Conservation (phyloP, 2,888 invertebrate species). For the Ephialtes manifestator region DNA sequence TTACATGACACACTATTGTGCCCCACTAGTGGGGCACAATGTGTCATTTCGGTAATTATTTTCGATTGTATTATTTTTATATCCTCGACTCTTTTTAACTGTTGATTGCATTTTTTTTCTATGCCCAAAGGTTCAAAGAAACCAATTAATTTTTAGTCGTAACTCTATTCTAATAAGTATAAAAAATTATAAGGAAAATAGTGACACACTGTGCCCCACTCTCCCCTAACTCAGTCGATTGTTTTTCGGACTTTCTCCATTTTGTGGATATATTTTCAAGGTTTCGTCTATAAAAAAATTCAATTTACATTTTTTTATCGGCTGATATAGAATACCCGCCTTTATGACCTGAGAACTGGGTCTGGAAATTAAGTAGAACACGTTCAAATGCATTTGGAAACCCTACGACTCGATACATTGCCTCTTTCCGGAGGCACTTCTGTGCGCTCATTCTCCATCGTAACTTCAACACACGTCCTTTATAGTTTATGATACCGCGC, state of each 20-base stretch:
- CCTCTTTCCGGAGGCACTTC: conserved; percentile 27
- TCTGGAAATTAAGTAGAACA: conserved; percentile 30
- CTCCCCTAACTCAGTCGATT: too few relatives aligned
- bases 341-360: conserved; percentile 9
- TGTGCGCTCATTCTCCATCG: conserved; percentile 14
- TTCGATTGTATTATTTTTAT: too few relatives aligned
- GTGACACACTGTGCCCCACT: too few relatives aligned
- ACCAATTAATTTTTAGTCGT: too few relatives aligned
- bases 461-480: conserved; percentile 21
- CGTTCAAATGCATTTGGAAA: conserved; percentile 22
- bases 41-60: too few relatives aligned
- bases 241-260: neutral
- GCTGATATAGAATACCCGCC: neutral
- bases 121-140: too few relatives aligned
- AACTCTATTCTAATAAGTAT: too few relatives aligned
- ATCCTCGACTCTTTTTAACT: too few relatives aligned
- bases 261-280: neutral
- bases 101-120: too few relatives aligned
- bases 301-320: neutral
- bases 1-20: too few relatives aligned
- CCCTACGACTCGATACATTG: conserved; percentile 27
- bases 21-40: too few relatives aligned
- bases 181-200: too few relatives aligned
- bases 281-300: neutral
- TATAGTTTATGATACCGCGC: conserved; percentile 34